Base-by-base conservation (phyloP, 2,888 invertebrate species). In the Campoplex capitator region DNA sequence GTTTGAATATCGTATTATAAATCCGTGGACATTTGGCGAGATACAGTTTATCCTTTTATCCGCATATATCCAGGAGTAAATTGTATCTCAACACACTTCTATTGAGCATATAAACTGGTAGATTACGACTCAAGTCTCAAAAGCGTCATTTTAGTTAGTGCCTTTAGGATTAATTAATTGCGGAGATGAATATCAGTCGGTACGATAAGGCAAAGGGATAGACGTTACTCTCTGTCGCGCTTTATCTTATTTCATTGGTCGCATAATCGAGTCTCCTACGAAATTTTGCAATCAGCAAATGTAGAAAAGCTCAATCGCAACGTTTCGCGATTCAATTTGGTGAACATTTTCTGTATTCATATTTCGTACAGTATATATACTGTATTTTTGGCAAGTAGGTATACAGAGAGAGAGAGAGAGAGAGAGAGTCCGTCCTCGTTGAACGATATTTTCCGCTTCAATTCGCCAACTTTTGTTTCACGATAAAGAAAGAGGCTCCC, bases 1-100 rank as follows among this genome's bases (percentile, higher is more conserved):
- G 90, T 91, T 89, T 88, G 86, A 89, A 91, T 84, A 80, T 90
- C 86, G 89, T 90, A 88, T 90, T 90, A 91, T 91, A 91, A 92
- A 92, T 92, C 91, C 88, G 80, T 62, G 68, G 18, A 35, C 56
- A 62, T 58, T 68, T 32, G n/a, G 67, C 45, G 9, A 56, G 18
- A 28, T 70, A 51, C 58, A 38, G 56, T 11, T 45, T 28, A 70
- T n/a, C 16, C 18, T 16, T 28, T 23, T 78, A 67, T n/a, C 16
- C 32, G 38, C 23, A 23, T 38, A 35, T 38, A 51, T 32, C 35
- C 38, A 28, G 11, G 4, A 58, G 28, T 58, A 32, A 11, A 58
- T 28, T 28, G 11, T 28, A 11, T 58, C 58, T 58, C 1, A 3
- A 4, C 28, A 58, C 11, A 9, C 45, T 45, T 4, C 28, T 13